These are phyloP conservation scores for Catocala sponsa DNA, from an alignment of 2,888 invertebrate genomes.

Conservation along the genomic window DNA sequence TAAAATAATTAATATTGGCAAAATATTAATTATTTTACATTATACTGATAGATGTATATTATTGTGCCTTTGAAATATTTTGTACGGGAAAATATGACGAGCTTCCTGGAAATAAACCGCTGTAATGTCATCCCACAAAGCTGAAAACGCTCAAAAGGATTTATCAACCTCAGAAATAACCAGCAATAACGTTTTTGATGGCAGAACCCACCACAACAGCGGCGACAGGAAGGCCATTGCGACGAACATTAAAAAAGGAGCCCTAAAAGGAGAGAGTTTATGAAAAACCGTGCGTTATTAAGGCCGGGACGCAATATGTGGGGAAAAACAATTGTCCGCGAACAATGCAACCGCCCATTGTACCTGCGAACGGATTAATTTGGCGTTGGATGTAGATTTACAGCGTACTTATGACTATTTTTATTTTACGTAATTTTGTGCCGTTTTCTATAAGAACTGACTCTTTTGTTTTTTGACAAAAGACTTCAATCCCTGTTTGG, in stretches of 20 bases:
- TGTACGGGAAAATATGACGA: too few relatives aligned
- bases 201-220: constrained; percentile 11
- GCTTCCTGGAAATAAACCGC: background rate
- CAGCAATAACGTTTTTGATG: constrained; percentile 15
- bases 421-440: constrained; percentile 6
- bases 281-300: constrained; percentile 56
- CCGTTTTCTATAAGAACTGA: background rate
- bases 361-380: constrained; percentile 57
- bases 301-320: constrained; percentile 57
- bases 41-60: too few relatives aligned
- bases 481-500: background rate
- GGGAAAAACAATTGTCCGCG: constrained; percentile 54
- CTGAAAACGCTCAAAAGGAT: background rate
- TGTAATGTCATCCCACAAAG: background rate
- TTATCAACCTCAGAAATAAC: constrained; percentile 18
- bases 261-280: constrained; percentile 41
- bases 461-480: background rate
- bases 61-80: too few relatives aligned
- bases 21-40: too few relatives aligned
- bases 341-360: constrained; percentile 48
- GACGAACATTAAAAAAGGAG: constrained; percentile 47
- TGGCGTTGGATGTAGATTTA: constrained; percentile 33
- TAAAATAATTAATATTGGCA: too few relatives aligned
- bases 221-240: constrained; percentile 33
- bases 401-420: constrained; percentile 8